Conservation (phyloP, 2,888 invertebrate genomes). For the Pegoplata infirma region DNA sequence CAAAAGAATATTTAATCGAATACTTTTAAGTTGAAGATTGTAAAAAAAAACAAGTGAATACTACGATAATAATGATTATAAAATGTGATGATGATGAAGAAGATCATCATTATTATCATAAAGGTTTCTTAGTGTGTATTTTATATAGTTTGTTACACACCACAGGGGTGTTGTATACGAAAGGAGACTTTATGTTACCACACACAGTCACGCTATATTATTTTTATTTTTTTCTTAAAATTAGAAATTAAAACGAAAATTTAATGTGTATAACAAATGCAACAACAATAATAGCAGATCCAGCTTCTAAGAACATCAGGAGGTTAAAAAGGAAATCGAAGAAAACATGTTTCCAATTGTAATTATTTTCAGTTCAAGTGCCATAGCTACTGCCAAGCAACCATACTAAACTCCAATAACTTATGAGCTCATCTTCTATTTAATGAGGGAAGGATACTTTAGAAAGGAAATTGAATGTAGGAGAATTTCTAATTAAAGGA, state of each 20-base stretch:
- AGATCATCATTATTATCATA: no score
- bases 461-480: no score
- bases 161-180: slow-evolving; percentile 24
- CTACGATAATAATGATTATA: slow-evolving; percentile 24
- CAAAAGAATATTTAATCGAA: not conserved
- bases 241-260: slow-evolving; percentile 33
- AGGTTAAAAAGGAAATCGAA: slow-evolving; percentile 54
- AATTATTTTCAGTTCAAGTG: slow-evolving; percentile 52
- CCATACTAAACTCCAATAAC: slow-evolving; percentile 33
- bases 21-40: slow-evolving; percentile 1
- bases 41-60: slow-evolving; percentile 29
- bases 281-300: not conserved
- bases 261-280: slow-evolving; percentile 9
- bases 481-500: no score
- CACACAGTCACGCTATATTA: slow-evolving; percentile 16
- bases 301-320: slow-evolving; percentile 12
- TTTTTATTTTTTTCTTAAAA: slow-evolving; percentile 23
- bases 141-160: not conserved
- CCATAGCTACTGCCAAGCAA: slow-evolving; percentile 19
- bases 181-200: slow-evolving; percentile 22
- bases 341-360: slow-evolving; percentile 58
- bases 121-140: not conserved
- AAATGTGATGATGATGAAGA: slow-evolving; percentile 11
- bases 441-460: slow-evolving; percentile 7
- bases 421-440: slow-evolving; percentile 15